Conservation (phyloP, 2,113 vertebrate species). For the Dolichallabes microphthalmus region DNA sequence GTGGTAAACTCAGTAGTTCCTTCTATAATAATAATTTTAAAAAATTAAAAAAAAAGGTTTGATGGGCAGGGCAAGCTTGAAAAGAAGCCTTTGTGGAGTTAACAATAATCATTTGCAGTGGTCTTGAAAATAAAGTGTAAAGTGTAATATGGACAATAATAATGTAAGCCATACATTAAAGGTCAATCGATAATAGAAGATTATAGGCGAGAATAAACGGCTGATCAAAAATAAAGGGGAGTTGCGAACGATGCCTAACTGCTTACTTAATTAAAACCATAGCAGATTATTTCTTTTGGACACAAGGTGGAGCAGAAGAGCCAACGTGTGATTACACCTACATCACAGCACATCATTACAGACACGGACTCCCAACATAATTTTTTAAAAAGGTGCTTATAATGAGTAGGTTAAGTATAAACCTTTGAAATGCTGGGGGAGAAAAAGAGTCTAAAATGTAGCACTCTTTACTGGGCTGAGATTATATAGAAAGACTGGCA, state of each 20-base stretch:
- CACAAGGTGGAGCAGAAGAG: slow-evolving; percentile 28
- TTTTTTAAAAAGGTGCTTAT: slow-evolving; percentile 24
- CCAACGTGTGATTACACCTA: neutral
- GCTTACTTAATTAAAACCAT: neutral
- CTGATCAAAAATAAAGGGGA: neutral
- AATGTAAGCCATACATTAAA: neutral
- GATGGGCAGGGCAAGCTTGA: neutral
- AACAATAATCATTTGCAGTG: slow-evolving; percentile 4
- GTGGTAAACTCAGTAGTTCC: slow-evolving; percentile 47
- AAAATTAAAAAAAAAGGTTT: slow-evolving; percentile 1
- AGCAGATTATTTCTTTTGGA: slow-evolving; percentile 8
- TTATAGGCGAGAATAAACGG: neutral
- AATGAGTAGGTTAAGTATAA: slow-evolving; percentile 36
- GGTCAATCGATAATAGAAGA: neutral
- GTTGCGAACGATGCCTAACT: neutral
- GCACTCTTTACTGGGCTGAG: neutral
- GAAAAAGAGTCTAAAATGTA: slow-evolving; percentile 11
- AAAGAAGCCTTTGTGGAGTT: neutral
- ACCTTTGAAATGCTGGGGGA: neutral
- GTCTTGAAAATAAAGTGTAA: neutral
- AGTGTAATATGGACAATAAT: slow-evolving; percentile 1
- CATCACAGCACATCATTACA: neutral
- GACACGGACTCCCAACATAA: slow-evolving; percentile 21
- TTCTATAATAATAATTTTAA: neutral
- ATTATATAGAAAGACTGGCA: slow-evolving; percentile 11